Evolutionary conservation across 2,888 invertebrate genomes (phyloP).

Genomic region (Entomobrya proxima): DNA sequence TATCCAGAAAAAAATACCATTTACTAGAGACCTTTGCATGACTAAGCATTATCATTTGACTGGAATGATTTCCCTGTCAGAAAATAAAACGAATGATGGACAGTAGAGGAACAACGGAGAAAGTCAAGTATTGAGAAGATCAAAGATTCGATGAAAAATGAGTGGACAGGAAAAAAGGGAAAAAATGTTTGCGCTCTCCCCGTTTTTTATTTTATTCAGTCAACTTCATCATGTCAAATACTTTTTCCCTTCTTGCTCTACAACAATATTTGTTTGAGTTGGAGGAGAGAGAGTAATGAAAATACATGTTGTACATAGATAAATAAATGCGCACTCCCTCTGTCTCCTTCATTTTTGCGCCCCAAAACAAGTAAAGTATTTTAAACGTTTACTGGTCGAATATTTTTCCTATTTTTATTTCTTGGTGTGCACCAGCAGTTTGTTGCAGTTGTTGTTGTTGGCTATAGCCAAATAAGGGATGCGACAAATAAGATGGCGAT

Average conservation of each 20-base stretch:
- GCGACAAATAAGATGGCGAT: slow-evolving; percentile 16
- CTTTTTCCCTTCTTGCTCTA: not conserved
- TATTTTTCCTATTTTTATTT: not conserved
- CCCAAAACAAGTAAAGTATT: not conserved
- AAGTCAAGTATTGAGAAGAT: not conserved
- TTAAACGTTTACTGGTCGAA: not conserved
- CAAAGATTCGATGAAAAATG: slow-evolving; percentile 18
- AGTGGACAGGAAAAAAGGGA: too few species aligned
- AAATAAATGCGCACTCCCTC: too few species aligned
- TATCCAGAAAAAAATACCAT: slow-evolving; percentile 20
- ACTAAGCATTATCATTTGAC: slow-evolving; percentile 26
- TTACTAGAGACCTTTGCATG: slow-evolving; percentile 44
- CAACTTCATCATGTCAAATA: not conserved
- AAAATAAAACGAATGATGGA: slow-evolving; percentile 43
- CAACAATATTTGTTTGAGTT: slow-evolving; percentile 2
- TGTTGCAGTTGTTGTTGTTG: not conserved
- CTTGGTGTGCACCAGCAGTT: not conserved
- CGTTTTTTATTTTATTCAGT: not conserved
- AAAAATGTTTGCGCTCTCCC: not conserved
- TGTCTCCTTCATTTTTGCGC: too few species aligned
- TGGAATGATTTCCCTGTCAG: slow-evolving; percentile 39
- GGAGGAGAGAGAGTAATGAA: not conserved
- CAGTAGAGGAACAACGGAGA: slow-evolving; percentile 22
- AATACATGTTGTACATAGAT: not conserved
- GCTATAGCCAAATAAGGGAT: slow-evolving; percentile 13